phyloP scores from a whole-genome alignment of 2,888 invertebrate genomes.

The Heteromurus nitidus region DNA sequence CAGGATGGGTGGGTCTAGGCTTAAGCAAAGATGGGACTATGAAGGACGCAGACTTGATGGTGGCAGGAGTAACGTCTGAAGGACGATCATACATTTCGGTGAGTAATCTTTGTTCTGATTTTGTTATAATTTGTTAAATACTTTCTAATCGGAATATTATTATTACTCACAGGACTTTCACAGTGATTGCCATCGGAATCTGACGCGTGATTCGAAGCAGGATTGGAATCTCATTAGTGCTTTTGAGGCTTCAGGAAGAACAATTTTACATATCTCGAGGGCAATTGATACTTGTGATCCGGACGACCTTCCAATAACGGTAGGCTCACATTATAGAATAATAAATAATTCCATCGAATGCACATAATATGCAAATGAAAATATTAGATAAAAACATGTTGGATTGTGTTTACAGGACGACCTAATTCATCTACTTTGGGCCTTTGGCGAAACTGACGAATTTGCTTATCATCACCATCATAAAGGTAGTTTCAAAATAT shows the following conservation, averaged over 20 bases:
- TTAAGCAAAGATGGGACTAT: constrained; percentile 29
- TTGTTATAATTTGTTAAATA: not conserved
- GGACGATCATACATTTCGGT: constrained; percentile 18
- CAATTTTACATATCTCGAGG: constrained; percentile 1
- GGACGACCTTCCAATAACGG: constrained; percentile 17
- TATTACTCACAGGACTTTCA: constrained; percentile 4
- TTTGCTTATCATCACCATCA: constrained; percentile 29
- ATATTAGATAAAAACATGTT: not conserved
- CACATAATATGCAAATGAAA: not conserved
- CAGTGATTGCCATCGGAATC: constrained; percentile 22
- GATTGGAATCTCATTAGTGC: constrained; percentile 8
- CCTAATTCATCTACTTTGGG: not conserved
- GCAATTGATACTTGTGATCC: constrained; percentile 30
- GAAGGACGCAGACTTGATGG: constrained; percentile 23
- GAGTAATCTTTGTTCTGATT: not conserved
- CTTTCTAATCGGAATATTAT: not conserved
- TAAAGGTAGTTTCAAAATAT: constrained; percentile 36
- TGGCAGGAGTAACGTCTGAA: constrained; percentile 8
- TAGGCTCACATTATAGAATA: not conserved
- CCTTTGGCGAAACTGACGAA: constrained; percentile 18
- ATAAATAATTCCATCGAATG: not conserved
- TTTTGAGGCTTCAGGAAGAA: not conserved
- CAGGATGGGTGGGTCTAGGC: constrained; percentile 21
- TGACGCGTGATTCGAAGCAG: not conserved
- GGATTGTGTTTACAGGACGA: constrained; percentile 9